phyloP scores from a whole-genome alignment of 2,797 vertebrate genomes.

The Benthosema pterotum region DNA sequence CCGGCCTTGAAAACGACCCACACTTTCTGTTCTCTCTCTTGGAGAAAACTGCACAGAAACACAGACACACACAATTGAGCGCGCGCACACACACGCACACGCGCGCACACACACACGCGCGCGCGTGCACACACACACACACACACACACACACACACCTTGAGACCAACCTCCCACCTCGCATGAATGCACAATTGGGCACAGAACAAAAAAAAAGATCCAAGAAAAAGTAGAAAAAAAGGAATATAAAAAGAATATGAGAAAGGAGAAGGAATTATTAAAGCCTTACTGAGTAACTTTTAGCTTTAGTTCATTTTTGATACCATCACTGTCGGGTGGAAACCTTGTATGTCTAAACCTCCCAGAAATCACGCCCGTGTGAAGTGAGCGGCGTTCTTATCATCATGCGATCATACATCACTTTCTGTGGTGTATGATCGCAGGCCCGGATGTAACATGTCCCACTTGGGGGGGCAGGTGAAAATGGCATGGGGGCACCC shows the following conservation, averaged over 20 bases:
- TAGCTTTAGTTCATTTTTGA: no score
- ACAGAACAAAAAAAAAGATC: constrained; percentile 15
- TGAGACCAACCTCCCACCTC: constrained; percentile 42
- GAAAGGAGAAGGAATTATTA: constrained; percentile 6
- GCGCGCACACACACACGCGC: constrained; percentile 36
- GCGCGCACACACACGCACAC: constrained; percentile 14
- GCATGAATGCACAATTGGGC: constrained; percentile 62
- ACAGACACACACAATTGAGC: neutral
- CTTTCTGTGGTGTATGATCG: no score
- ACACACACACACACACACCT: constrained; percentile 6
- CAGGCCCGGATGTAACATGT: no score
- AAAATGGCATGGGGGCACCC: no score
- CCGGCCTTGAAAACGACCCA: constrained; percentile 69
- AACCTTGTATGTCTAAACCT: no score
- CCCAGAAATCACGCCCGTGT: no score
- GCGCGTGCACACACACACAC: constrained; percentile 26
- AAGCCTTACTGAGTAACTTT: neutral
- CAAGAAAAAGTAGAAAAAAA: neutral
- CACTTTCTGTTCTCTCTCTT: constrained; percentile 25
- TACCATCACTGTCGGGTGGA: no score
- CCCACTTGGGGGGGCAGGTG: no score
- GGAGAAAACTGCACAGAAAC: neutral
- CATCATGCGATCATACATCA: no score
- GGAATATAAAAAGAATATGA: constrained; percentile 4
- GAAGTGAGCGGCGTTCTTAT: no score